Conservation (phyloP, 2,797 vertebrate species). For the Iguana delicatissima region DNA sequence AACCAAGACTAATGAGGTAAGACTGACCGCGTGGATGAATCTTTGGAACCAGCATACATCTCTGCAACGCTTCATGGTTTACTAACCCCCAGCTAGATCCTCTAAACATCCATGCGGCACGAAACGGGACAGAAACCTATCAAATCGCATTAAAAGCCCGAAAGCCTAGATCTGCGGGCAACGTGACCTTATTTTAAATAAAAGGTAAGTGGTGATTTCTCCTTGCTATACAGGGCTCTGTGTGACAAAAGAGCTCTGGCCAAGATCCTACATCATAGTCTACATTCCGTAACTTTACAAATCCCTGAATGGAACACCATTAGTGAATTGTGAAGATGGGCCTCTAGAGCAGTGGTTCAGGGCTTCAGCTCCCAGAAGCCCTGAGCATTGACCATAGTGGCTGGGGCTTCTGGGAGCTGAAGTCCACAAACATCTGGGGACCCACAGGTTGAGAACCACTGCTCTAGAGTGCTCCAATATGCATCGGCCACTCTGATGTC, state of each 20-base stretch:
- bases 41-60: background rate
- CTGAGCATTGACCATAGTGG: too few relatives aligned
- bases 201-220: background rate
- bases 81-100: background rate
- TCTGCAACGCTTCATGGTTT: constrained; percentile 1
- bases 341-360: too few relatives aligned
- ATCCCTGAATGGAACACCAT: too few relatives aligned
- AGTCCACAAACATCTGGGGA: too few relatives aligned
- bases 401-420: too few relatives aligned
- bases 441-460: too few relatives aligned
- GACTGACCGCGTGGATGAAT: background rate
- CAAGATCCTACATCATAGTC: too few relatives aligned
- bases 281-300: too few relatives aligned
- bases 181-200: constrained; percentile 4
- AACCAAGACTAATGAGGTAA: background rate
- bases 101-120: accelerated
- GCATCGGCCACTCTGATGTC: too few relatives aligned
- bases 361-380: too few relatives aligned
- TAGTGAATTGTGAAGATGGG: too few relatives aligned
- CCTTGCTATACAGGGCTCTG: background rate
- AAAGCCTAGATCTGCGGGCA: background rate
- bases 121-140: constrained; percentile 29
- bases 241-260: background rate
- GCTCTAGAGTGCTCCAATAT: too few relatives aligned
- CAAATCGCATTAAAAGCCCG: accelerated